Percentiles rank a stretch among this genome's conserved stretches.
Conservation (phyloP, 2,888 invertebrate genomes). For the Gnatocerus cornutus region DNA sequence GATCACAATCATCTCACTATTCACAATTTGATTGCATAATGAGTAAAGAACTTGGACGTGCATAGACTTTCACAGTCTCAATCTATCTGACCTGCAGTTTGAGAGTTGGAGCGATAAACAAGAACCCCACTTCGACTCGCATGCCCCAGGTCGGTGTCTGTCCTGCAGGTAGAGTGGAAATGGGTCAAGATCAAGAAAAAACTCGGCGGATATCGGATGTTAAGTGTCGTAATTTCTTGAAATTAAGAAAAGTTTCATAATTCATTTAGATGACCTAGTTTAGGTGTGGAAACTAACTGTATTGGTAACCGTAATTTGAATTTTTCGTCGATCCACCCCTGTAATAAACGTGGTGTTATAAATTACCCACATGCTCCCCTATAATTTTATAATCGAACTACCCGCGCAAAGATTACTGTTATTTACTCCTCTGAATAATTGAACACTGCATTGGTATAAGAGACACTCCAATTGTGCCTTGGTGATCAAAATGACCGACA, state of each 20-base stretch:
- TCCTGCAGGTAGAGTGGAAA: conserved; percentile 18
- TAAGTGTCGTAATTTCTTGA: no score
- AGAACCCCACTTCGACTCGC: conserved; percentile 36
- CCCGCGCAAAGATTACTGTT: conserved; percentile 9
- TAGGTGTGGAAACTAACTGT: no score
- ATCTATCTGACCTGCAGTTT: conserved; percentile 44
- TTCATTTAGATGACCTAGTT: no score
- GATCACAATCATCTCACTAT: conserved; percentile 41
- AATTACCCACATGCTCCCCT: not conserved
- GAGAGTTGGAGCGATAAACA: conserved; percentile 29
- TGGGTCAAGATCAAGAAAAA: not conserved
- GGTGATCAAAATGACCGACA: conserved; percentile 11
- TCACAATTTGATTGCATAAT: conserved; percentile 44
- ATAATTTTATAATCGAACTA: conserved; percentile 16
- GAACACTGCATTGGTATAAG: not conserved
- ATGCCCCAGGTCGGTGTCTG: conserved; percentile 17
- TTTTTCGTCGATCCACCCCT: no score
- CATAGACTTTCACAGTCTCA: conserved; percentile 47
- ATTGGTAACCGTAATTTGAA: no score
- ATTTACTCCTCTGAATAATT: conserved; percentile 12
- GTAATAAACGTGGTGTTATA: not conserved
- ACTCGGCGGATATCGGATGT: no score
- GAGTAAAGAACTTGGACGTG: conserved; percentile 36
- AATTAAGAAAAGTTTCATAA: no score
- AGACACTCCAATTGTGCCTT: no score